Base-by-base conservation (phyloP, 2,797 vertebrate species). In the Eurystomus glaucurus region DNA sequence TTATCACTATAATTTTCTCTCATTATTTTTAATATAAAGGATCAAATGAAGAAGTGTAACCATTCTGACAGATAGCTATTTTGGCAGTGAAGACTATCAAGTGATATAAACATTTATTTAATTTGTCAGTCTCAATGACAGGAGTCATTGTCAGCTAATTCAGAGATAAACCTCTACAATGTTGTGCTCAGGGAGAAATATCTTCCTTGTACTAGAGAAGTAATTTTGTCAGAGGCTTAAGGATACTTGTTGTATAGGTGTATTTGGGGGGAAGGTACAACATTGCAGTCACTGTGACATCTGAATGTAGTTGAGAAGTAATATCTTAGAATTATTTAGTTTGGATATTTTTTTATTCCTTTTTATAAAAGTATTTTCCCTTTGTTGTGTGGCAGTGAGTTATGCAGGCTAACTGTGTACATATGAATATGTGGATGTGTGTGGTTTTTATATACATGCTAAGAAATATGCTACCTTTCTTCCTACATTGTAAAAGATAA, bases 31-130 rank as follows among this genome's bases (percentile, higher is more conserved):
- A 70, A 57, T 28, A 71, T 33, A 69, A 75, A 55, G 54, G 39
- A 77, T 75, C n/a, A 72, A 88, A 92, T 69, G 54, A 90, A 60
- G 76, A 94, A 72, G 7, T 33, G n/a, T 57, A 92, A 46, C 62
- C 54, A 11, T 83, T 86, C 62, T 79, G 85, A 84, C 79, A 79
- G 66, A 66, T 2, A 77, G 18, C 4, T 88, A 45, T 51, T 93
- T 78, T 57, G 51, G 50, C 50, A 78, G 41, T 14, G 33, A 90
- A 81, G 39, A 74, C 51, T 50, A 55, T 28, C 23, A 82, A 82
- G 18, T 79, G 17, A 58, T 61, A 20, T 33, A 76, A 94, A 85
- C 39, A 58, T 89, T 86, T 71, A 95, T 95, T 82, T 85, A 62
- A 79, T 76, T 93, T 96, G 65, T 64, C 52, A 62, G 17, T 71